Percentiles rank a stretch among this genome's conserved stretches.
phyloP scores from a whole-genome alignment of 2,113 vertebrate genomes.

The Nothocercus nigrocapillus region DNA sequence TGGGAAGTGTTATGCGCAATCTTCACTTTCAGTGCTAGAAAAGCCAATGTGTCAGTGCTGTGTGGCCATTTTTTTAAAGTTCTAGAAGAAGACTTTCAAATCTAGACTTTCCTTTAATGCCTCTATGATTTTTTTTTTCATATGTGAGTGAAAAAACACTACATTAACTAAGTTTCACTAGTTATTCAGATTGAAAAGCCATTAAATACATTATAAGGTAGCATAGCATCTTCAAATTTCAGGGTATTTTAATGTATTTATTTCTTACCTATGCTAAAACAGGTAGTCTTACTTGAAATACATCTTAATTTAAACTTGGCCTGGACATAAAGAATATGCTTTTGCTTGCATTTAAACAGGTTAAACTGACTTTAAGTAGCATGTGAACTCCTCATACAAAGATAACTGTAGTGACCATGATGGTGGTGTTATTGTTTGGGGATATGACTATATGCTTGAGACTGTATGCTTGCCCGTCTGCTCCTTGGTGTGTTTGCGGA shows the following conservation, averaged over 20 bases:
- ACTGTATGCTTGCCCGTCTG: no score
- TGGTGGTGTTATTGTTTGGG: not conserved
- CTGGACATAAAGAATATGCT: not conserved
- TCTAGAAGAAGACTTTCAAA: not conserved
- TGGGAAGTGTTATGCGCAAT: not conserved
- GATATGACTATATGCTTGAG: not conserved
- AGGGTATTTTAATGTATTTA: not conserved
- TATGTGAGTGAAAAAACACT: slow-evolving; percentile 45
- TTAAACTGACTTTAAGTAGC: not conserved
- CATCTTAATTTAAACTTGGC: not conserved
- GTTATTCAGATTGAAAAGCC: slow-evolving; percentile 43
- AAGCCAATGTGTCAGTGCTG: slow-evolving; percentile 28
- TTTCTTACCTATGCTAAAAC: slow-evolving; percentile 15
- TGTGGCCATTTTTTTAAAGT: slow-evolving; percentile 37
- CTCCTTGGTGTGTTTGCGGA: not conserved
- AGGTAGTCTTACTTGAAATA: slow-evolving; percentile 8
- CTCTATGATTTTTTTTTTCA: slow-evolving; percentile 13
- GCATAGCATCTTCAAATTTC: not conserved
- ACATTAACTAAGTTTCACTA: slow-evolving; percentile 53
- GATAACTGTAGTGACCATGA: not conserved
- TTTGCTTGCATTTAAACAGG: slow-evolving; percentile 10
- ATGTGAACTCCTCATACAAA: not conserved
- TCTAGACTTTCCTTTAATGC: slow-evolving; percentile 6
- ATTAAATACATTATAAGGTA: slow-evolving; percentile 32
- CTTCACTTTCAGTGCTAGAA: not conserved